These are phyloP conservation scores for Tenthredo livida DNA, from an alignment of 2,888 invertebrate genomes.

Conservation along the genomic window DNA sequence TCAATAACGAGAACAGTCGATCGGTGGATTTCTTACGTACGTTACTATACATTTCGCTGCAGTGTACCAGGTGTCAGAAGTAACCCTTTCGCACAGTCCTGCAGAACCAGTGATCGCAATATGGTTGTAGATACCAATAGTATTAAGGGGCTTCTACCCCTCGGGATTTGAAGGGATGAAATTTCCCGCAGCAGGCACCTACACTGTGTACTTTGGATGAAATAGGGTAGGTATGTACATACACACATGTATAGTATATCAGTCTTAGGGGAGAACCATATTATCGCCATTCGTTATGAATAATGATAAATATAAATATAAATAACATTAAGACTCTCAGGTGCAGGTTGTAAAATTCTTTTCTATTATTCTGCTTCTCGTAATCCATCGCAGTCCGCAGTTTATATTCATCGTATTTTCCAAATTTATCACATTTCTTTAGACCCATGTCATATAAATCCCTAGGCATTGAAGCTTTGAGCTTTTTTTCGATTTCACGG, in stretches of 20 bases:
- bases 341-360: no score
- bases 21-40: not conserved
- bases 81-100: not conserved
- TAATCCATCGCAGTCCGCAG: not conserved
- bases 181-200: not conserved
- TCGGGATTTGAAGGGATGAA: not conserved
- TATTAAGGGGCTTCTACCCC: not conserved
- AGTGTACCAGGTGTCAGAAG: not conserved
- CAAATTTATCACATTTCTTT: slow-evolving; percentile 4
- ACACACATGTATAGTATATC: no score
- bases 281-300: not conserved
- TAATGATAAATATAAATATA: no score
- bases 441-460: slow-evolving; percentile 31
- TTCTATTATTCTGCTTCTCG: not conserved
- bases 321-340: no score
- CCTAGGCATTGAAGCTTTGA: slow-evolving; percentile 33
- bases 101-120: not conserved
- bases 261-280: not conserved
- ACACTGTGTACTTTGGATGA: not conserved
- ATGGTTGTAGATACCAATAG: not conserved
- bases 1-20: not conserved
- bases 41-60: not conserved
- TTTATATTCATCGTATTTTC: not conserved
- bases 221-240: no score
- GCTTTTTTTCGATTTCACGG: slow-evolving; percentile 41